Evolutionary conservation across 2,797 vertebrate species (phyloP), one percentile per base, ranked within the genome.

Genomic region (Alfaro cultratus): DNA sequence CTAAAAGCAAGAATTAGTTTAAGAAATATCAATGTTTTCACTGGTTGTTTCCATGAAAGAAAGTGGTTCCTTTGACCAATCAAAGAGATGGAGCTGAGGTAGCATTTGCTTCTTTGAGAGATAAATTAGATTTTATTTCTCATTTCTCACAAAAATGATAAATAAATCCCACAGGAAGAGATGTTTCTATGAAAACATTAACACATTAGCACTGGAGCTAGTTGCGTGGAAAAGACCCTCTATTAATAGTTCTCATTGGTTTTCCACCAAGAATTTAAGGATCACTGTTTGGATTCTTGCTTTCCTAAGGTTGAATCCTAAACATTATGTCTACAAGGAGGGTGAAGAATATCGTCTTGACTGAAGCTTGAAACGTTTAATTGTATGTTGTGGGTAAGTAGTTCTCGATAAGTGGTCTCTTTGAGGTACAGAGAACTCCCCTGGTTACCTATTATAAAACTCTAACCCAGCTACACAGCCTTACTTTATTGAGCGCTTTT

Each of bases 351-450:
- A 31, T 60, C 1, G 29, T 34, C 31, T 62, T 16, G 60, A 21
- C 18, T 80, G 13, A 80, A 81, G 74, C 71, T 62, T 34, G 72
- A 70, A 64, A 21, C 71, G 47, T 78, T 75, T 67, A 83, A 18
- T 51, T 12, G 8, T 64, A 53, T 49, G 12, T 72, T 41, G 53
- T 45, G 67, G 41, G 45, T 81, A 53, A 77, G 55, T 73, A 77
- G 55, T 73, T 79, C 18, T 45, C 51, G 75, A 67, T 78, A 81
- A 85, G 64, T 80, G 76, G 72, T 82, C 84, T 90, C 68, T 77
- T 29, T 10, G 64, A 75, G 79, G 43, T 36, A 51, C 11, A n/a
- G 74, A 67, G 26, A 70, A 34, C 36, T 84, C 83, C 67, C 77
- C 21, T 4, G 7, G 60, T 62, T 71, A 34, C 34, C 3, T 23